Conservation (phyloP, 2,797 vertebrate genomes). For the Neostethus bicornis region DNA sequence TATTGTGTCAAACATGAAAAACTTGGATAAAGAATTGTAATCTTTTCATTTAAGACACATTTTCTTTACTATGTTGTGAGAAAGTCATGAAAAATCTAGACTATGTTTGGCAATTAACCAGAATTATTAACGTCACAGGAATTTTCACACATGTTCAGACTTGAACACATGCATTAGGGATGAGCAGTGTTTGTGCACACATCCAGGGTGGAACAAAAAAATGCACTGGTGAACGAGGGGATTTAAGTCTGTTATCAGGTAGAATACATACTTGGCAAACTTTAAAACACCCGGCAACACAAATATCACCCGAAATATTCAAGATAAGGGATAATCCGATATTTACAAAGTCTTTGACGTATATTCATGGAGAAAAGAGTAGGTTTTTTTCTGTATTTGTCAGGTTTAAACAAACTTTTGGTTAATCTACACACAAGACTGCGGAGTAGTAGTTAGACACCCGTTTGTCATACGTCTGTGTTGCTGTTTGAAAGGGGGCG, state of each 20-base stretch:
- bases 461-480: constrained; percentile 45
- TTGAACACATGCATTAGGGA: neutral
- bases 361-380: constrained; percentile 11
- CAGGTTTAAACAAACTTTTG: neutral
- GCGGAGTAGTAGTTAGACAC: constrained; percentile 21
- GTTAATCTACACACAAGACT: constrained; percentile 7
- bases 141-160: constrained; percentile 2
- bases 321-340: constrained; percentile 34
- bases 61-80: neutral
- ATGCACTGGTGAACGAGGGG: neutral
- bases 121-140: neutral
- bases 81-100: neutral
- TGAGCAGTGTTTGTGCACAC: neutral
- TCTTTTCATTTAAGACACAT: neutral
- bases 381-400: too few species aligned
- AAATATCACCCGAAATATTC: constrained; percentile 5
- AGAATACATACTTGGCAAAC: constrained; percentile 19
- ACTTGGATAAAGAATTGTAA: too few species aligned
- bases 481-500: constrained; percentile 68
- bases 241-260: constrained; percentile 13
- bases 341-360: constrained; percentile 11
- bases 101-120: neutral
- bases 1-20: too few species aligned
- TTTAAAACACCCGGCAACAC: constrained; percentile 12
- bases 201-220: neutral